Evolutionary conservation across 2,113 vertebrate species (phyloP), one percentile per base, ranked within the genome.

Genomic region (Cephalopterus ornatus): DNA sequence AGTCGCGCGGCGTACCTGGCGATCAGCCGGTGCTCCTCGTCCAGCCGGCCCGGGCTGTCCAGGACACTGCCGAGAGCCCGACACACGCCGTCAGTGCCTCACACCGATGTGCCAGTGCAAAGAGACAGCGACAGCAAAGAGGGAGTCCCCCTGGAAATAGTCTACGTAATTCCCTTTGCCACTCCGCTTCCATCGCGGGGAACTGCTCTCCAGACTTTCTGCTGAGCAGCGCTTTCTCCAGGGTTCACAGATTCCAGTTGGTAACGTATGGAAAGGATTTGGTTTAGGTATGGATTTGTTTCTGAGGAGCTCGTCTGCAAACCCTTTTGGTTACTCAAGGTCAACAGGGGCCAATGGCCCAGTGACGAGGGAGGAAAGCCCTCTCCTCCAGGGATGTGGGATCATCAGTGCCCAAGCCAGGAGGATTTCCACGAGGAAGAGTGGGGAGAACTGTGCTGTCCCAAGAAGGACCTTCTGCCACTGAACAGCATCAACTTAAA

Each of bases 21-120:
- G 37, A 99, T 99, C 58, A 99, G 98, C 39, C 99, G 97, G 85
- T 99, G 99, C 92, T 99, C 99, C 96, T 99, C 99, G 12, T 99
- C 99, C 87, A 99, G 97, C 53, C 99, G 94, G 85, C 99, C 98
- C 3, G 99, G 99, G 97, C 99, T 99, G 94, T 99, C 99, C 97
- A 99, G 97, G 91, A 98, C 98, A 35, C 99, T 99, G 98, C 18
- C 41, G 85, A 75, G 84, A 96, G 62, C 71, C 47, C 91, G 89
- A 71, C 35, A 95, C n/a, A 68, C 30, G 26, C 63, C 42, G 15
- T 93, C 70, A 95, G 50, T 23, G 82, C 12, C n/a, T 20, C 2
- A 3, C 2, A 3, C 14, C 2, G 17, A 9, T 4, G 72, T 9
- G 41, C 2, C 41, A 59, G 42, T n/a, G n/a, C 73, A 35, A 33